Conservation (phyloP, 2,113 vertebrate genomes). For the Chaenocephalus aceratus region DNA sequence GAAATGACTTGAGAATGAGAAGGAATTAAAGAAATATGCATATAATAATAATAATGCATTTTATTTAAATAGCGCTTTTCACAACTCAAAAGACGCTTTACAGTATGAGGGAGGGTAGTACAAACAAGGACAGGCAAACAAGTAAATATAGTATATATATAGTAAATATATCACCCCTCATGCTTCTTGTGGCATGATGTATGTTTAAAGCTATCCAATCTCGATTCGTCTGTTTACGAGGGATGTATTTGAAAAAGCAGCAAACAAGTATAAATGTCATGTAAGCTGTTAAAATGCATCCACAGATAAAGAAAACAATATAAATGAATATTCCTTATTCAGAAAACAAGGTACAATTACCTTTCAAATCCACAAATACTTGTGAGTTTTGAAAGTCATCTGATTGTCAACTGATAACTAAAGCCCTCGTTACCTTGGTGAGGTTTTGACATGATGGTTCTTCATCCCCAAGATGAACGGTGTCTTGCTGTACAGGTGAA, state of each 20-base stretch:
- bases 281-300: not conserved
- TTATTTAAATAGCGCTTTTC: too few species aligned
- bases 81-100: too few species aligned
- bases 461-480: constrained; percentile 90
- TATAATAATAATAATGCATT: too few species aligned
- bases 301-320: not conserved
- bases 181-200: not conserved
- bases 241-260: not conserved
- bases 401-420: constrained; percentile 1
- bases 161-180: not conserved
- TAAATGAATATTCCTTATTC: not conserved
- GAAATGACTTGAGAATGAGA: not conserved
- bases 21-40: not conserved
- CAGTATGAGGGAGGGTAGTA: too few species aligned
- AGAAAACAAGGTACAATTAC: not conserved
- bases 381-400: not conserved
- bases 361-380: not conserved
- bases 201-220: not conserved
- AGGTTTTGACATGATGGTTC: constrained; percentile 88
- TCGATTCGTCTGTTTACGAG: not conserved
- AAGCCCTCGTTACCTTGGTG: constrained; percentile 80
- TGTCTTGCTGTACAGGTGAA: constrained; percentile 88
- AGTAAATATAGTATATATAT: too few species aligned
- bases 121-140: too few species aligned
- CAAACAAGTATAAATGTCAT: not conserved